Evolutionary conservation across 2,797 vertebrate species (phyloP).

Genomic region (Gallinago solitaria): DNA sequence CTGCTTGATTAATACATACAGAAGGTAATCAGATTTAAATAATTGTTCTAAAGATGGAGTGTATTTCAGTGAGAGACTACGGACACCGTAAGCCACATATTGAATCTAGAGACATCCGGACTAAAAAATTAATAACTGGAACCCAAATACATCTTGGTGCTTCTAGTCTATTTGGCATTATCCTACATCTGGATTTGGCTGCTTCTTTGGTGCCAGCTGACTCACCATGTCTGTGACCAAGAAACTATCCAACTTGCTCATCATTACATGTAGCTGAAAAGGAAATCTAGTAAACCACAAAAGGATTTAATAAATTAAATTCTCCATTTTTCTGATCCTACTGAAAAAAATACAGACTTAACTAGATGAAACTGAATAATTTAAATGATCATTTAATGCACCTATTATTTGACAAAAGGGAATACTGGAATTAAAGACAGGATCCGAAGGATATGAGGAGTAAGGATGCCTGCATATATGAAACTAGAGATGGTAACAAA

Average conservation of each 20-base stretch:
- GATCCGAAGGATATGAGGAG: neutral
- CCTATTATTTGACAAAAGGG: neutral
- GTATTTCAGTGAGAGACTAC: neutral
- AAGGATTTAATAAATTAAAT: neutral
- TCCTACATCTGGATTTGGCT: neutral
- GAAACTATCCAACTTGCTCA: neutral
- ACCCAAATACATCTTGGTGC: neutral
- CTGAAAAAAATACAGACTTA: neutral
- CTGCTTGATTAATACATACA: neutral
- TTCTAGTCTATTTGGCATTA: neutral
- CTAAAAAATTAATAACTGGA: neutral
- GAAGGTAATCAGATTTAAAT: neutral
- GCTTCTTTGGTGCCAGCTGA: neutral
- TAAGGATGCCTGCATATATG: neutral
- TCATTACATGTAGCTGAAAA: neutral
- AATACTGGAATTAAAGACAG: neutral
- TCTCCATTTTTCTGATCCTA: neutral
- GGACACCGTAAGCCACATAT: neutral
- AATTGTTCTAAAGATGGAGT: neutral
- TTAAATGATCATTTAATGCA: neutral
- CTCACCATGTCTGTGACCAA: neutral
- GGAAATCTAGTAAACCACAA: neutral
- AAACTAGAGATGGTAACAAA: neutral
- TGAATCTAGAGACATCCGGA: neutral
- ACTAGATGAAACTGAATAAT: neutral